Evolutionary conservation across 2,888 invertebrate genomes (phyloP), one percentile per base, ranked within the genome.

Genomic region (Opisthograptis luteolata): DNA sequence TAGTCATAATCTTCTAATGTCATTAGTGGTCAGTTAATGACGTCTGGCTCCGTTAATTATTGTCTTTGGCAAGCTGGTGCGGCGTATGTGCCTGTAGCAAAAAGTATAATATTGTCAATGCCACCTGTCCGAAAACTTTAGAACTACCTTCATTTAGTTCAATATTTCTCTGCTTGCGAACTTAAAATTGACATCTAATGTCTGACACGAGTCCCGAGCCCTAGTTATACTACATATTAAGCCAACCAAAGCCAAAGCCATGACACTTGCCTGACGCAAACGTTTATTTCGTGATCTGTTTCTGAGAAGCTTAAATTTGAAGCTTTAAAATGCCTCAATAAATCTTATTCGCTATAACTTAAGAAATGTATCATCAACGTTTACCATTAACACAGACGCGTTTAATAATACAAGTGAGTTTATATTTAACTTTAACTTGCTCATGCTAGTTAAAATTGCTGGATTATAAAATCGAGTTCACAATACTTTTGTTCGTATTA

Each of bases 361-460:
- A 24, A 36, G 41, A 27, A 25, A 19, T 9, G 30, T 32, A 39
- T 40, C 27, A 31, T 25, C 12, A 17, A 19, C 27, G 32, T 27
- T 32, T 32, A 46, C 31, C 25, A 25, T 7, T 13, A 44, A 25
- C 25, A 17, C 6, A n/a, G 10, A 8, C 24, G 15, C 45, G 37
- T 42, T 25, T 48, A 42, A 32, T 47, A 20, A 30, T 17, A 17
- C 37, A 46, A 44, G 45, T 36, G 36, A 34, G 25, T 22, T 47
- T 45, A 50, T 50, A 47, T 53, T 47, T 49, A 44, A 35, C 34
- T 35, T 47, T 55, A 32, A 42, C 22, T 50, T 45, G 14, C 34
- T 39, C 48, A 40, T 28, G 27, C 41, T 31, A 34, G 45, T 28
- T 14, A 28, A 45, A 31, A 41, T 46, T 40, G 34, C 42, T 47